Percentiles rank a stretch among this genome's conserved stretches.
These are phyloP conservation scores for Glossophaga mutica DNA, from an alignment of 2,797 vertebrate species.

Conservation along the genomic window DNA sequence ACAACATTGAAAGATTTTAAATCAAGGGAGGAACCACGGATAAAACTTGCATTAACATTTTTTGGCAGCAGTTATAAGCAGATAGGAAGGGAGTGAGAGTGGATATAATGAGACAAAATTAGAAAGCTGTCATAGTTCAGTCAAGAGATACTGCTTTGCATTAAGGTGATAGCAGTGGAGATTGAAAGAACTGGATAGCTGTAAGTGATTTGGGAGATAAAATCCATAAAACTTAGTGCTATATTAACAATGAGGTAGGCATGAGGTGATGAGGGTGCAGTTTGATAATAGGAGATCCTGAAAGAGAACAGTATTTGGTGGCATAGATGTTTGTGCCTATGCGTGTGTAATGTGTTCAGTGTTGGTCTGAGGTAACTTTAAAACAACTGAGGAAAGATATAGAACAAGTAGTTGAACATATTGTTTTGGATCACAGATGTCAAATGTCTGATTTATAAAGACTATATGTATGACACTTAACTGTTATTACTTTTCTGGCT, in stretches of 20 bases:
- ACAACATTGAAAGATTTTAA: background rate
- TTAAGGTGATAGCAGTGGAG: background rate
- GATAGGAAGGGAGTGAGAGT: background rate
- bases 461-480: background rate
- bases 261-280: background rate
- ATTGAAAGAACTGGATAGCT: background rate
- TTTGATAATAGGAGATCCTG: background rate
- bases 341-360: background rate
- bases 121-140: background rate
- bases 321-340: background rate
- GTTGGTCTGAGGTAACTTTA: background rate
- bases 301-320: background rate
- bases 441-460: background rate
- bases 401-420: constrained; percentile 1
- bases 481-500: background rate
- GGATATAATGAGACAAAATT: background rate
- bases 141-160: background rate
- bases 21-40: background rate
- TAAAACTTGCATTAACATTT: background rate
- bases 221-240: background rate
- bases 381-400: background rate
- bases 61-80: background rate
- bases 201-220: background rate
- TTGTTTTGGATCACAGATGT: background rate
- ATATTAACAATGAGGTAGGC: background rate